Evolutionary conservation across 2,888 invertebrate species (phyloP), one percentile per base, ranked within the genome.

Genomic region (Drosophila ustulata): DNA sequence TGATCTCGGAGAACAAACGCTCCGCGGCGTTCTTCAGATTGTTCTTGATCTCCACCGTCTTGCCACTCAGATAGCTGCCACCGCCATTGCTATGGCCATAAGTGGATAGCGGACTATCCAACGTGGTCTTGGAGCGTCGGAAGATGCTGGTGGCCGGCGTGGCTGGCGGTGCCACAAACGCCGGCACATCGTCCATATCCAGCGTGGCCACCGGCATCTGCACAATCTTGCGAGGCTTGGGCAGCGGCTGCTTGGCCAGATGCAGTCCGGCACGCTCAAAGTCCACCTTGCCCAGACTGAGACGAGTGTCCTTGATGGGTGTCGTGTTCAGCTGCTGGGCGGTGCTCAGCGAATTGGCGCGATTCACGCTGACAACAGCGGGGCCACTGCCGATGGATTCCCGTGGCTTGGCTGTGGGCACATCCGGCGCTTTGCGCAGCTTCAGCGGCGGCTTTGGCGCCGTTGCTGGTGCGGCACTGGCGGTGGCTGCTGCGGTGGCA

Each of bases 21-120:
- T 92, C 92, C 3, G 92, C 92, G 50, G 91, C 92, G 75, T 92
- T 92, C 66, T 91, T 92, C 0, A 92, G 66, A 82, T 92, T 92
- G 62, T 92, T 92, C 78, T 92, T 92, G 3, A 92, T 82, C 76
- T 92, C 92, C 18, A 90, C 89, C 0, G 91, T 91, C 37, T 91
- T 91, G 8, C 89, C 90, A 11, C 87, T 75, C 23, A 91, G 74
- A 47, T 82, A 89, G 52, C 89, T 77, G 28, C 78, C 57, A 11
- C 30, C 9, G 18, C 51, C 37, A 11, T 37, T 39, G 23, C 53
- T 32, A 37, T 26, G 11, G 9, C n/a, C 26, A 6, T 6, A 45
- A 7, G 9, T 18, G 6, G 63, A 26, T 6, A 71, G 30, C 0
- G 74, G 55, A 25, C 78, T 37, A 11, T 92, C 92, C 61, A 92